phyloP scores from a whole-genome alignment of 2,888 invertebrate genomes.

The Tenodera sinensis region DNA sequence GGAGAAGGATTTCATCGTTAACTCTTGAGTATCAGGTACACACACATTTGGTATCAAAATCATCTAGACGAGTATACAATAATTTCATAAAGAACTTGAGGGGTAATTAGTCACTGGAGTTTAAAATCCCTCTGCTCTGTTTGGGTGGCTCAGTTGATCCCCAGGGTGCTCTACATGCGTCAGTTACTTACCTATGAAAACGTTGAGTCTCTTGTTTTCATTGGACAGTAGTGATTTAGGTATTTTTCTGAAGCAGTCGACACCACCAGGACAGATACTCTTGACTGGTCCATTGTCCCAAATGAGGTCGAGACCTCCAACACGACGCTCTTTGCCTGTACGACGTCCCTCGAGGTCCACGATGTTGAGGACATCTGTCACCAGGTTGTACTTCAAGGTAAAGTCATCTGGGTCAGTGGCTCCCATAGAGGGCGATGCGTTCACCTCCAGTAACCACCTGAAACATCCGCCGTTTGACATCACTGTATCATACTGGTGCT shows the following conservation, averaged over 20 bases:
- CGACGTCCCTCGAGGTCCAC: constrained; percentile 51
- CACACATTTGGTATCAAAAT: no score
- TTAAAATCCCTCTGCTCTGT: no score
- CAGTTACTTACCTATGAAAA: constrained; percentile 22
- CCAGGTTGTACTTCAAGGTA: constrained; percentile 54
- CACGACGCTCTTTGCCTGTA: constrained; percentile 52
- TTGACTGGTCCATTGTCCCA: constrained; percentile 54
- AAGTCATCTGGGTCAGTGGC: constrained; percentile 58
- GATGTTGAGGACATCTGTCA: constrained; percentile 56
- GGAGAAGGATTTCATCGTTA: no score
- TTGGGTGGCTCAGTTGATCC: no score
- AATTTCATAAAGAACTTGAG: no score
- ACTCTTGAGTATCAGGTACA: no score
- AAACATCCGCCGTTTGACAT: not conserved
- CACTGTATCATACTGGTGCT: no score
- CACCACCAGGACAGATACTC: constrained; percentile 36
- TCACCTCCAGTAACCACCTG: constrained; percentile 58
- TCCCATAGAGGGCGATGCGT: constrained; percentile 58
- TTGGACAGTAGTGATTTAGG: not conserved
- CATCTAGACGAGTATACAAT: no score
- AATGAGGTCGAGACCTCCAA: constrained; percentile 59
- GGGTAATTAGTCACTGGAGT: no score
- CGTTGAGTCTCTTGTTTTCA: constrained; percentile 1
- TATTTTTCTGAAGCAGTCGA: constrained; percentile 22
- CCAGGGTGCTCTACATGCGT: no score